Conservation (phyloP, 2,797 vertebrate species). For the Pangasius mekongensis region DNA sequence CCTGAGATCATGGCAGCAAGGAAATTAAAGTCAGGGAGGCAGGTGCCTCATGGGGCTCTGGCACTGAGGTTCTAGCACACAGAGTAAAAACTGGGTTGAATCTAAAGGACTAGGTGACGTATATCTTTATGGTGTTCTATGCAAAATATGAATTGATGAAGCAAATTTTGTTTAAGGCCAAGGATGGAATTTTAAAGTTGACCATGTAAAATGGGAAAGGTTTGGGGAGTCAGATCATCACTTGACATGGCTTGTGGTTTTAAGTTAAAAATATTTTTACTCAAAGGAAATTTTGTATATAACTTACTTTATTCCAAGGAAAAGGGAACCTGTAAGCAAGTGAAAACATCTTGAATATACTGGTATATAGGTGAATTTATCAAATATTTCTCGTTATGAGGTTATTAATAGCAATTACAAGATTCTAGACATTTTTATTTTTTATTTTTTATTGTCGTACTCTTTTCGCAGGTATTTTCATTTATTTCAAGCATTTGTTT, state of each 20-base stretch:
- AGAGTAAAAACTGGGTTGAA: slow-evolving; percentile 1
- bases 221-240: background rate
- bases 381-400: background rate
- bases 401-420: background rate
- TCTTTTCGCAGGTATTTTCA: background rate
- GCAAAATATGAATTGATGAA: background rate
- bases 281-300: background rate
- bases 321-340: background rate
- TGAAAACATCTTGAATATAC: background rate
- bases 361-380: background rate
- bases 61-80: slow-evolving; percentile 17
- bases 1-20: slow-evolving; percentile 19
- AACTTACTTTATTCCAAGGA: background rate
- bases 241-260: background rate
- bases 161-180: background rate
- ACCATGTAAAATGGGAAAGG: background rate
- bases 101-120: background rate
- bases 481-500: background rate
- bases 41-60: slow-evolving; percentile 31
- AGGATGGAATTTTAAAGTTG: background rate
- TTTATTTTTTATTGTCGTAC: background rate
- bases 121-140: background rate
- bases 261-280: background rate
- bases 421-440: background rate
- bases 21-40: slow-evolving; percentile 45